These are phyloP conservation scores for Aegithalos caudatus DNA, from an alignment of 2,113 vertebrate genomes.

Conservation along the genomic window DNA sequence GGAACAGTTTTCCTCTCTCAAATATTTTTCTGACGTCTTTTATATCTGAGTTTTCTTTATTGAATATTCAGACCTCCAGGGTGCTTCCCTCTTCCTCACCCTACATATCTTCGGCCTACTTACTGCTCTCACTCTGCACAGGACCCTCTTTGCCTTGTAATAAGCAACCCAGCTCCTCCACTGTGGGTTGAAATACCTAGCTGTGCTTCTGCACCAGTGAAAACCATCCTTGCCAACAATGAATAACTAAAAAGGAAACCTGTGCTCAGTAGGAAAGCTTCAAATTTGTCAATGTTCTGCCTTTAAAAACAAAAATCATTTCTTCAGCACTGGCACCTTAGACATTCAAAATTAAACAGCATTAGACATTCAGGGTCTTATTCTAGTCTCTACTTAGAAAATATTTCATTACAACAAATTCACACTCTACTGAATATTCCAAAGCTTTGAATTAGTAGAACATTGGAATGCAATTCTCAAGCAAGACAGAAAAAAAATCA, in stretches of 20 bases:
- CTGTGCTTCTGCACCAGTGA: background rate
- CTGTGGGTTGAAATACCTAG: background rate
- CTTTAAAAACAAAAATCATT: background rate
- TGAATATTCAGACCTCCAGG: background rate
- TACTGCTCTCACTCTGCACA: background rate
- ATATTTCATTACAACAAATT: background rate
- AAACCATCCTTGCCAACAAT: background rate
- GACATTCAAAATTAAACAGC: background rate
- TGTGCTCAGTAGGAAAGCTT: background rate
- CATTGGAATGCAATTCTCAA: background rate
- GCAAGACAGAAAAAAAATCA: background rate
- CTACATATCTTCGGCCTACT: background rate
- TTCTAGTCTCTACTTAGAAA: background rate
- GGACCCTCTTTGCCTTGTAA: background rate
- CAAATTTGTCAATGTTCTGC: background rate
- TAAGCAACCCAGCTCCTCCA: background rate
- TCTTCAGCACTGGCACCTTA: background rate
- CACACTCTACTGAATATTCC: background rate
- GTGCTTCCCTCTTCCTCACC: background rate
- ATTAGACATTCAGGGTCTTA: background rate
- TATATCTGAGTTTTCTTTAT: background rate
- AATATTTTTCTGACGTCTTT: background rate
- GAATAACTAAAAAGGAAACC: background rate
- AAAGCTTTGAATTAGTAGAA: background rate
- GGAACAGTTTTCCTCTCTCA: background rate